Evolutionary conservation across 1,140 invertebrate genomes (phyloP), one percentile per base, ranked within the genome.

Genomic region (Doryteuthis pealeii): DNA sequence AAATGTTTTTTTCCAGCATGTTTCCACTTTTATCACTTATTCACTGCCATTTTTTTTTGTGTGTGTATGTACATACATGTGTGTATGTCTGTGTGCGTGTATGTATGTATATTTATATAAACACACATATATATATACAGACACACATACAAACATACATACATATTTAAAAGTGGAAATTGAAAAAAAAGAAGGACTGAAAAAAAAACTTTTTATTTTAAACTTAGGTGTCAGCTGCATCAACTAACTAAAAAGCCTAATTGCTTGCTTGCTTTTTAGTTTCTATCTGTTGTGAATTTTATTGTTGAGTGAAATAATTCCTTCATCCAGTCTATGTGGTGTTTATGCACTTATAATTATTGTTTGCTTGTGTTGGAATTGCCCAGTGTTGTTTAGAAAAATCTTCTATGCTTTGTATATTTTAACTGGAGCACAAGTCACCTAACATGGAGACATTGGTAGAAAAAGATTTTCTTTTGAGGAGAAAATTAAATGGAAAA

Each of bases 211-310:
- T 62, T 62, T 62, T 40, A 15, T n/a, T 58, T 28, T 28, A 6
- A 58, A 58, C 26, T 22, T 58, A 28, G 54, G 22, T 58, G 54
- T 28, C 26, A 28, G 54, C 54, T 58, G 54, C 54, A 58, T 58
- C 26, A 40, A 40, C 26, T 58, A 28, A 58, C 54, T 58, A 58
- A 58, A 58, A 58, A 58, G 54, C 54, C 22, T 58, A 28, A n/a
- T 58, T 58, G 54, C 26, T 58, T 58, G 54, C 54, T 58, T 58
- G 54, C 54, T 58, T 58, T 58, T 58, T 58, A 58, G 54, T 58
- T 58, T 58, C 18, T 58, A 58, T 58, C 26, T 58, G 54, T 58
- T 58, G 54, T 58, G 54, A 28, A 58, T 58, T 58, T 58, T 58
- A 58, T 58, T 58, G 54, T 58, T 58, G 54, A 58, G 54, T 58